Evolutionary conservation across 2,888 invertebrate species (phyloP), one percentile per base, ranked within the genome.

Genomic region (Lasioglossum villosulum): DNA sequence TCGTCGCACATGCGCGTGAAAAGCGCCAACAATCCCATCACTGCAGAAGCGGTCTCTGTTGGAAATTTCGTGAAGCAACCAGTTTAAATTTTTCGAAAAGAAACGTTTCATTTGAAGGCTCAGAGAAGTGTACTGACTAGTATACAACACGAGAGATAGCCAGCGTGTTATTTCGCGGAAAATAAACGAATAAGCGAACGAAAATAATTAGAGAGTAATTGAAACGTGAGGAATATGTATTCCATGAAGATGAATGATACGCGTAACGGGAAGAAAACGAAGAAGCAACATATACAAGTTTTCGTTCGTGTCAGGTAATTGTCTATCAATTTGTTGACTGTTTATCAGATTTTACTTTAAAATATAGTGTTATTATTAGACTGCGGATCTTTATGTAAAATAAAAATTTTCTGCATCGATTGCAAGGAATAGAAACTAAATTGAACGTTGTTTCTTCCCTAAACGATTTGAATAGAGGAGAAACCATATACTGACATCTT

Each of bases 241-340:
- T 75, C 6, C 5, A 52, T 4, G 52, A 89, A 91, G 45, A 93
- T 93, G 93, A 93, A 90, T 78, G 93, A 93, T 8, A 83, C 86
- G 12, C 89, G 91, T 30, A 76, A 78, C 3, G 39, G 39, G 52
- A 95, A 94, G 77, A 95, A 96, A 91, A 96, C 96, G 68, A 96
- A 96, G 94, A 97, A 97, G 93, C 98, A 98, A 95, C 97, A 98
- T 93, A 98, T 98, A 91, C 98, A 98, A 95, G 98, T 98, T 78
- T 98, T 98, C 93, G 98, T 98, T 52, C 96, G 98, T 93, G 96
- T 98, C 89, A 97, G 98, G 98, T 98, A 96, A 96, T 95, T 71
- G 63, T 52, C 75, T 14, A 75, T 71, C 70, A 82, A 80, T 27
- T 2, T 63, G 19, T 27, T 27, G 4, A 23, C 12, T 23, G 12